A percentile compares a stretch with the other conserved stretches of the same genome.
Conservation (phyloP, 1,140 invertebrate genomes). For the Habropoda laboriosa region DNA sequence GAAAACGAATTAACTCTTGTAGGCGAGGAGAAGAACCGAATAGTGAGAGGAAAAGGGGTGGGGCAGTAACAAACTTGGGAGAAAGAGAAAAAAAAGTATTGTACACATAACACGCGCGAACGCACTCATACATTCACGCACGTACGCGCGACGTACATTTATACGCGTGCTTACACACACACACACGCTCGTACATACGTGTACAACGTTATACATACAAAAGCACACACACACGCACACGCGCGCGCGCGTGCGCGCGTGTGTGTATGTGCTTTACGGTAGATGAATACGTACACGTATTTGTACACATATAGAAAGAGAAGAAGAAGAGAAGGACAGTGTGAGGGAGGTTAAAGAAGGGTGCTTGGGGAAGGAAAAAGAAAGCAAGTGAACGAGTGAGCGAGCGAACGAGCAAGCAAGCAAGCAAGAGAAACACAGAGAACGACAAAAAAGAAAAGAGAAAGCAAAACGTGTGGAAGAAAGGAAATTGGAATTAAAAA, state of each 20-base stretch:
- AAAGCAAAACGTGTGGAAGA: slow-evolving; percentile 31
- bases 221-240: slow-evolving; percentile 1
- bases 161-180: background rate
- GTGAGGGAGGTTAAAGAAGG: slow-evolving; percentile 40
- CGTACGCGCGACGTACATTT: slow-evolving; percentile 32
- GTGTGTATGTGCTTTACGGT: slow-evolving; percentile 26
- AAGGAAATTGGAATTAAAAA: slow-evolving; percentile 35
- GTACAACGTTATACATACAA: slow-evolving; percentile 13
- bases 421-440: slow-evolving; percentile 4
- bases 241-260: slow-evolving; percentile 36
- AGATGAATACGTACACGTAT: slow-evolving; percentile 37
- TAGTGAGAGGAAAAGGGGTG: slow-evolving; percentile 21
- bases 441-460: slow-evolving; percentile 25
- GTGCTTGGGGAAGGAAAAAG: background rate
- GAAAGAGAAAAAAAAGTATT: slow-evolving; percentile 20
- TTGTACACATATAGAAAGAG: slow-evolving; percentile 47
- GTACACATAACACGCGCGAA: slow-evolving; percentile 1
- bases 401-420: slow-evolving; percentile 18
- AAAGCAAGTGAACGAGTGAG: slow-evolving; percentile 8
- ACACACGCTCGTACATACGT: background rate
- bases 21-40: slow-evolving; percentile 33
- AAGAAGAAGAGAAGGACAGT: slow-evolving; percentile 40
- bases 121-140: too few species aligned
- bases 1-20: slow-evolving; percentile 29
- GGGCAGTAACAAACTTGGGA: slow-evolving; percentile 9